Evolutionary conservation across 2,888 invertebrate genomes (phyloP).

Genomic region (Trimorus sp.): DNA sequence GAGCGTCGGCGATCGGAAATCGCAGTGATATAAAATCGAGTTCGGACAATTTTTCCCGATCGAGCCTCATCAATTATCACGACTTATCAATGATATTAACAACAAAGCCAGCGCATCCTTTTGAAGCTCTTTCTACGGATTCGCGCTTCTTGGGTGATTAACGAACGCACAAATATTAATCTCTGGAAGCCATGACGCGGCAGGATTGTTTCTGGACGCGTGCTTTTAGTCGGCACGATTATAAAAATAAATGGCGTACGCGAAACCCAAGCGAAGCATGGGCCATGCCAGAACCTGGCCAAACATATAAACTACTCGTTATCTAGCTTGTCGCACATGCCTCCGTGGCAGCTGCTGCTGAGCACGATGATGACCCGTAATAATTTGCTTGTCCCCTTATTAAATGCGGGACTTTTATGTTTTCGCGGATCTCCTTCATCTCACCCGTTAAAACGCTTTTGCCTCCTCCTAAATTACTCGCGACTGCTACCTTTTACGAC

Average conservation of each 20-base stretch:
- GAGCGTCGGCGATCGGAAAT: no score
- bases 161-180: constrained; percentile 51
- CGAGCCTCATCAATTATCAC: constrained; percentile 33
- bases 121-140: constrained; percentile 23
- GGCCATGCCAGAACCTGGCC: constrained; percentile 37
- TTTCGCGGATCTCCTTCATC: constrained; percentile 5
- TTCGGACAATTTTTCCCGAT: background rate
- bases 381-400: constrained; percentile 64
- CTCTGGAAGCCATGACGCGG: constrained; percentile 41
- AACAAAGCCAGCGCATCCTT: constrained; percentile 15
- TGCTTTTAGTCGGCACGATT: constrained; percentile 42
- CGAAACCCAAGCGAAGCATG: constrained; percentile 37
- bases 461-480: no score
- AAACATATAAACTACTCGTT: constrained; percentile 65
- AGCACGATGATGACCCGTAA: constrained; percentile 65
- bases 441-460: no score
- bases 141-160: constrained; percentile 36
- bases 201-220: constrained; percentile 49
- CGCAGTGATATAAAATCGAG: no score
- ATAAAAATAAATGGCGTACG: constrained; percentile 47
- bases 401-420: constrained; percentile 34
- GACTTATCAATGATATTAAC: constrained; percentile 37
- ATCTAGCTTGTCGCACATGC: constrained; percentile 53
- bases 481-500: background rate
- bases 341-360: constrained; percentile 60